phyloP scores from a whole-genome alignment of 2,888 invertebrate genomes.

The Drosophila rubida region DNA sequence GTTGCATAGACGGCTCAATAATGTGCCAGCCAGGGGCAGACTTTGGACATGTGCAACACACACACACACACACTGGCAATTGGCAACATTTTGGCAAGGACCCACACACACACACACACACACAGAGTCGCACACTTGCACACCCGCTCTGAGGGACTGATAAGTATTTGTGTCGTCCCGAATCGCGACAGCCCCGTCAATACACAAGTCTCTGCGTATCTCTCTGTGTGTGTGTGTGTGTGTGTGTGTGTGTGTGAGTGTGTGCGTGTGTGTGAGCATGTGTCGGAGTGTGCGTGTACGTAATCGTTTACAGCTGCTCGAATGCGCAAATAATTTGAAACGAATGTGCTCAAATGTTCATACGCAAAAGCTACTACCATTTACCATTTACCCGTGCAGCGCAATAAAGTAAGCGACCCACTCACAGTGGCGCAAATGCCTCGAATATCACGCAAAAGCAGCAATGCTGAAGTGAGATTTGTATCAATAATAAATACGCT shows the following conservation, averaged over 20 bases:
- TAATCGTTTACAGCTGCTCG: slow-evolving; percentile 83
- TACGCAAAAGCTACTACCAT: slow-evolving; percentile 65
- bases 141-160: slow-evolving; percentile 51
- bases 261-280: not conserved
- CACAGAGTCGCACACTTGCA: slow-evolving; percentile 17
- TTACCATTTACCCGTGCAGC: slow-evolving; percentile 45
- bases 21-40: slow-evolving; percentile 57
- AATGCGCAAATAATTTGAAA: slow-evolving; percentile 81
- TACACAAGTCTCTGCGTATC: slow-evolving; percentile 9
- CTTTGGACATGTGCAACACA: slow-evolving; percentile 69
- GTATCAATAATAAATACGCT: too few species aligned
- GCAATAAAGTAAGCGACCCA: slow-evolving; percentile 49
- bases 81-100: slow-evolving; percentile 73
- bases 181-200: slow-evolving; percentile 51
- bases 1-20: slow-evolving; percentile 79
- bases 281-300: slow-evolving; percentile 57
- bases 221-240: not conserved
- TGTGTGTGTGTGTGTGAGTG: slow-evolving; percentile 11
- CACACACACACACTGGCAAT: slow-evolving; percentile 64
- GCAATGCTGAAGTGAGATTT: too few species aligned
- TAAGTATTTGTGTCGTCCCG: slow-evolving; percentile 65
- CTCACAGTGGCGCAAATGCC: slow-evolving; percentile 18
- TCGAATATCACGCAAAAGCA: too few species aligned
- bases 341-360: slow-evolving; percentile 70
- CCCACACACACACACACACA: slow-evolving; percentile 31